Evolutionary conservation across 2,888 invertebrate species (phyloP).

Genomic region (Oscheius sp.): DNA sequence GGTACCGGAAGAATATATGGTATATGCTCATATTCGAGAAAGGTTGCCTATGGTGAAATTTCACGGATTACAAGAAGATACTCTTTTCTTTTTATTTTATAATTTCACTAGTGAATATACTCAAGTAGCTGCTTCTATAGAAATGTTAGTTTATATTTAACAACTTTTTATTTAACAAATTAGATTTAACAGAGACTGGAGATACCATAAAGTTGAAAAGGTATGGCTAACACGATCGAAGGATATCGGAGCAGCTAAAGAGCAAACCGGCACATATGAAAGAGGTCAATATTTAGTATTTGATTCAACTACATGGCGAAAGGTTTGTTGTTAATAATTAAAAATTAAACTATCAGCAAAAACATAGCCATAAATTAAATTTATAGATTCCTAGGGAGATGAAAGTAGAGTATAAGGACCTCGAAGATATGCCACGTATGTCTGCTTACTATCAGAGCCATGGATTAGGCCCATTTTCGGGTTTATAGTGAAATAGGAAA

Average conservation of each 20-base stretch:
- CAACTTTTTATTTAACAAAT: background rate
- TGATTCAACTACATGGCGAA: constrained; percentile 98
- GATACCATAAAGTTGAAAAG: constrained; percentile 97
- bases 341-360: too few species aligned
- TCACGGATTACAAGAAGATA: constrained; percentile 79
- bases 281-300: constrained; percentile 99
- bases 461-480: too few species aligned
- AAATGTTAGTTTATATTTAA: constrained; percentile 54
- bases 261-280: constrained; percentile 95
- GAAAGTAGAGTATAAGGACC: constrained; percentile 96
- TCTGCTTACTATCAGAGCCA: constrained; percentile 35
- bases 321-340: constrained; percentile 77
- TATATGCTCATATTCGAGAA: constrained; percentile 88
- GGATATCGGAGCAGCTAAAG: constrained; percentile 72
- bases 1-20: constrained; percentile 84
- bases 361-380: background rate
- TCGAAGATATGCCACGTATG: constrained; percentile 85
- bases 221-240: constrained; percentile 75
- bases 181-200: constrained; percentile 82
- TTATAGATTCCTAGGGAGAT: constrained; percentile 84
- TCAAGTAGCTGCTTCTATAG: constrained; percentile 90
- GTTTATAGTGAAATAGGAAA: too few species aligned
- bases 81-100: constrained; percentile 98
- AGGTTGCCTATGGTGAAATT: constrained; percentile 80
- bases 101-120: constrained; percentile 97